Base-by-base conservation (phyloP, 1,140 invertebrate species). In the Mamestra configurata region DNA sequence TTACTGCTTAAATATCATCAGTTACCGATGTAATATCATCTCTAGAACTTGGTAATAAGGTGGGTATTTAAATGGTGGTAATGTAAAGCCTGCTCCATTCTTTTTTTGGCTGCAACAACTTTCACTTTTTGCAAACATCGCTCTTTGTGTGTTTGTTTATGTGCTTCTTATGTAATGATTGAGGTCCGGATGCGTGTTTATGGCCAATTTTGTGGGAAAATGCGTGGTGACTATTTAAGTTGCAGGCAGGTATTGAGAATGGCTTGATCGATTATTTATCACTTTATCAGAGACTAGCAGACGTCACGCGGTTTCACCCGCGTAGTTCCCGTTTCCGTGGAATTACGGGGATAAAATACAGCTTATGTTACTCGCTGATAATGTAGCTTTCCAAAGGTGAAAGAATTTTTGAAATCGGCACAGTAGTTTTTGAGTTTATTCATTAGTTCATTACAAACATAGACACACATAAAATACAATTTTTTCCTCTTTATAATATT, bases 51-150 rank as follows among this genome's bases (percentile, higher is more conserved):
- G 51, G 68, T 46, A 13, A 35, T 71, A 71, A 71, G 27, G 46
- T 71, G 22, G 15, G 27, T 20, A 10, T 71, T 71, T 18, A 20
- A 0, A 40, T 18, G 70, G 46, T 22, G 24, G 27, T 55, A 20
- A 11, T 55, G 20, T 11, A 20, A 46, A 37, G 22, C 40, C 40
- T 31, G 40, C 6, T 20, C 57, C 24, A 76, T 49, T 76, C 37
- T 76, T 76, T 64, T n/a, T 91, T 91, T 84, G 90, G 57, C 37
- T 22, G 85, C 59, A 77, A 79, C 85, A 71, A 89, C 90, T 91
- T 91, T 91, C 88, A 91, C 90, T 91, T 91, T 89, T 89, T 83
- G 82, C 86, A 18, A 53, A 18, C 53, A 71, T 35, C 15, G 51
- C 57, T 18, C 35, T 31, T 31, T 40, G 27, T 59, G 35, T 73